phyloP scores from a whole-genome alignment of 2,113 vertebrate species.

The Bostrychus sinensis region DNA sequence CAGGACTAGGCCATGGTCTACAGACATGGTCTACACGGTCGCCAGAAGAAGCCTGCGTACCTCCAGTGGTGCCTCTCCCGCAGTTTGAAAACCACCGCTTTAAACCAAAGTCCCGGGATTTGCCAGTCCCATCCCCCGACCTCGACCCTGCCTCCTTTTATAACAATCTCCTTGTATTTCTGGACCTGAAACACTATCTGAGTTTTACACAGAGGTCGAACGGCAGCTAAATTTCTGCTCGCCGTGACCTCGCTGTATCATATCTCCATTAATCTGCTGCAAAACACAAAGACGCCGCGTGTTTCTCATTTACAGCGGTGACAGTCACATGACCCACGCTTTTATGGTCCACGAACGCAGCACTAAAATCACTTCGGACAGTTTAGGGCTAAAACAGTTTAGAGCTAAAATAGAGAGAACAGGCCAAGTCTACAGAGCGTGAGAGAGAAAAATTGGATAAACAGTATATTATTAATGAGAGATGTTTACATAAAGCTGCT shows the following conservation, averaged over 20 bases:
- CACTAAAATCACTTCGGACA: not conserved
- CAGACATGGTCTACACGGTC: no score
- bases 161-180: not conserved
- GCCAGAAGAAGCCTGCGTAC: no score
- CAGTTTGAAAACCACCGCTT: no score
- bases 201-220: not conserved
- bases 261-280: not conserved
- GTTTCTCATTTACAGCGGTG: not conserved
- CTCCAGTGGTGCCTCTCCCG: no score
- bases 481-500: no score
- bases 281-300: not conserved
- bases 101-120: not conserved
- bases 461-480: no score
- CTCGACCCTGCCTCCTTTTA: not conserved
- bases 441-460: no score
- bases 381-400: not conserved
- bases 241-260: not conserved
- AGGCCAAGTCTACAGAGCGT: not conserved
- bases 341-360: constrained; percentile 11
- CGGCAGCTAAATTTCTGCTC: not conserved
- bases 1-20: no score
- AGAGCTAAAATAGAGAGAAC: not conserved
- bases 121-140: not conserved
- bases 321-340: constrained; percentile 1
- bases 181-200: not conserved